phyloP scores from a whole-genome alignment of 1,140 invertebrate species.

The Hycleus cichorii region DNA sequence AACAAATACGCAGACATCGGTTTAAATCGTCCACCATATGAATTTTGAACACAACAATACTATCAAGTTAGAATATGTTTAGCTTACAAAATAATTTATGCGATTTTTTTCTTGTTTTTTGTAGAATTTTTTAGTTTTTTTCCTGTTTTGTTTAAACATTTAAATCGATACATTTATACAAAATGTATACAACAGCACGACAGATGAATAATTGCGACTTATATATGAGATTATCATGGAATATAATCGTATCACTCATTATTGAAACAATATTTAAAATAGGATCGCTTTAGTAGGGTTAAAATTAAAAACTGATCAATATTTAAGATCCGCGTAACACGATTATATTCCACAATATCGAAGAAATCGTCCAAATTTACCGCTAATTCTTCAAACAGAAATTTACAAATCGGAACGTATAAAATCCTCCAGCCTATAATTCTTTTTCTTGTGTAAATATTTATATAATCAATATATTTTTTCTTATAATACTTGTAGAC shows the following conservation, averaged over 20 bases:
- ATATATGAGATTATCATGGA: slow-evolving; percentile 1
- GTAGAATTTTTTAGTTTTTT: slow-evolving; percentile 2
- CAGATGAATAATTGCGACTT: slow-evolving; percentile 5
- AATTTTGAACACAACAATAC: slow-evolving; percentile 30
- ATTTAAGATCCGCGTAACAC: neutral
- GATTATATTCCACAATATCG: slow-evolving; percentile 3
- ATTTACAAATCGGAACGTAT: slow-evolving; percentile 1
- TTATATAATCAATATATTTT: too few species aligned
- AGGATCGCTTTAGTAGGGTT: neutral
- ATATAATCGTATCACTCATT: slow-evolving; percentile 12
- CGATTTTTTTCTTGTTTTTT: slow-evolving; percentile 5
- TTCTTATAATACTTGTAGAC: too few species aligned
- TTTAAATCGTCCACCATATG: too few species aligned
- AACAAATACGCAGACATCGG: too few species aligned
- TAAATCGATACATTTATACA: slow-evolving; percentile 11
- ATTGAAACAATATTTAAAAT: slow-evolving; percentile 1
- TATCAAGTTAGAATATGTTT: slow-evolving; percentile 24
- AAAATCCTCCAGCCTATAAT: neutral
- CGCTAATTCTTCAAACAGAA: neutral
- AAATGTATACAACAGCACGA: slow-evolving; percentile 19
- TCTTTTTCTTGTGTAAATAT: too few species aligned
- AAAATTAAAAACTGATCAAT: slow-evolving; percentile 1
- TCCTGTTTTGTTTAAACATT: neutral
- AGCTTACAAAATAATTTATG: slow-evolving; percentile 14
- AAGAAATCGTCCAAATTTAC: neutral